phyloP scores from a whole-genome alignment of 2,888 invertebrate genomes.

The Adelognathus sp. region DNA sequence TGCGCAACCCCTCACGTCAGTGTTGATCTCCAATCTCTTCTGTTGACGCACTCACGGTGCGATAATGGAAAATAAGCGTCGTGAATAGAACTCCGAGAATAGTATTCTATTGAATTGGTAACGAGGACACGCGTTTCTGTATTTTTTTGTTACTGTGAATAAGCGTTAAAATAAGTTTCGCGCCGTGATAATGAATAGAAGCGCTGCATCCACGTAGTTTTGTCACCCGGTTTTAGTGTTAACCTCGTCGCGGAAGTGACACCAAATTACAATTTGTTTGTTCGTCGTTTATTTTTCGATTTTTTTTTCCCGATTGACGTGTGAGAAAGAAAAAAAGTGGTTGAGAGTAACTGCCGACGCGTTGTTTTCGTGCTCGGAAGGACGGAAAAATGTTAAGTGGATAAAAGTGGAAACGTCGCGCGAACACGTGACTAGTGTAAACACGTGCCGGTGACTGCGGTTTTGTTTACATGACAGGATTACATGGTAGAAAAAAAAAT shows the following conservation, averaged over 20 bases:
- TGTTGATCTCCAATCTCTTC: no score
- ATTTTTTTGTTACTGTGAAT: no score
- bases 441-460: neutral
- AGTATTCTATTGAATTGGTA: neutral
- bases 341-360: neutral
- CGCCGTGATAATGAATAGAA: neutral
- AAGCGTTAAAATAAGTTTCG: neutral
- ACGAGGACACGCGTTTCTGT: neutral
- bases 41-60: neutral
- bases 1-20: no score
- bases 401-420: neutral
- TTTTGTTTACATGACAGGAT: no score
- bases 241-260: slow-evolving; percentile 31
- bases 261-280: neutral
- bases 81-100: neutral
- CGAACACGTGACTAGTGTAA: neutral
- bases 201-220: neutral
- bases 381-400: neutral
- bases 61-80: neutral
- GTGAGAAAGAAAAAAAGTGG: slow-evolving; percentile 4
- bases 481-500: neutral
- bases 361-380: neutral
- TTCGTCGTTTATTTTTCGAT: neutral
- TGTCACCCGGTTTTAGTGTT: slow-evolving; percentile 10
- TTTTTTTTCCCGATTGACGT: neutral